Evolutionary conservation across 2,888 invertebrate species (phyloP), one percentile per base, ranked within the genome.

Genomic region (Blera fallax): DNA sequence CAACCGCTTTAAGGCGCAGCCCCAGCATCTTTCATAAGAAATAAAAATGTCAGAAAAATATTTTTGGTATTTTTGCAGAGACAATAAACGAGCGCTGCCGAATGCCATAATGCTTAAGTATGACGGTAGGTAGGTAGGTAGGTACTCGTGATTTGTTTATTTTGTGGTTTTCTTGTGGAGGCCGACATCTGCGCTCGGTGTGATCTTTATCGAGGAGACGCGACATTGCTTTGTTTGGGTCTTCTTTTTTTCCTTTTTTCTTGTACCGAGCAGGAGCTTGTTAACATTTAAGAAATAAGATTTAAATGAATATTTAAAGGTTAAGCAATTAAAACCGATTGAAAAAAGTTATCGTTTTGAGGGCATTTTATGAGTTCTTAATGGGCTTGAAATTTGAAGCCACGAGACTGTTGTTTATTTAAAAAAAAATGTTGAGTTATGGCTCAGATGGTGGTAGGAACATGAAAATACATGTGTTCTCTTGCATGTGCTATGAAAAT

Each of bases 31-130:
- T 83, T 69, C 50, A 80, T 70, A 69, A 70, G 43, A 74, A 77
- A 67, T 56, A 81, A 85, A 80, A 85, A 85, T 85, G 85, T 67
- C 85, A 85, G 81, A 72, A 40, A 79, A 62, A 77, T 84, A 78
- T 85, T 85, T 87, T 80, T 45, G 72, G 77, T 60, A 85, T 80
- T 83, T 78, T 54, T 40, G 45, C 40, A 27, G 14, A 60, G 34
- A 73, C 50, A 50, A 72, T 27, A 32, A 48, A 65, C 29, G 24
- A 69, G n/a, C 14, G 18, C 24, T 56, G 52, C 7, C 67, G 69
- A 50, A 24, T 50, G 77, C 18, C 21, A n/a, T 62, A 21, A 32
- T 21, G 3, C 21, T 40, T n/a, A 54, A 18, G 54, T 62, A 73
- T 24, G 2, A 6, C 8, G 10, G 10, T 24, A 10, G 1, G 34